Conservation (phyloP, 2,113 vertebrate genomes). For the Cairina moschata region DNA sequence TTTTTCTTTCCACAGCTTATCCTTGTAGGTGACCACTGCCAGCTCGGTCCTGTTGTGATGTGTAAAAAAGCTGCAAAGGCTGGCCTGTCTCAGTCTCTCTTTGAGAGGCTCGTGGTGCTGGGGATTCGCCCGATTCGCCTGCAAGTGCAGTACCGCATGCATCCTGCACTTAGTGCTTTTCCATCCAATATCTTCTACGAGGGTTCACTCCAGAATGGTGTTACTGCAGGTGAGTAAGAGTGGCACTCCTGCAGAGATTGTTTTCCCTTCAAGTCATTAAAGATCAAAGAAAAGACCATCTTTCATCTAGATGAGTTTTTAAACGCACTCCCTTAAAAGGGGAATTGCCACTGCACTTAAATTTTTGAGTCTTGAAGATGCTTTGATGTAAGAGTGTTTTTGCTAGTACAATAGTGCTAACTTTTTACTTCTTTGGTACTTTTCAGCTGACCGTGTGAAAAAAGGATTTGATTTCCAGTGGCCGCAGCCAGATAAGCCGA, state of each 20-base stretch:
- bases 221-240: conserved; percentile 87
- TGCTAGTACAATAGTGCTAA: neutral
- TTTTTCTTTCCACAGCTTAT: conserved; percentile 82
- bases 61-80: conserved; percentile 99
- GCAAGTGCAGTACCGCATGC: conserved; percentile 99
- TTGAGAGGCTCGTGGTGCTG: conserved; percentile 94
- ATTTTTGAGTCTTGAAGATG: neutral
- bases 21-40: conserved; percentile 97
- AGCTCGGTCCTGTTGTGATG: conserved; percentile 97
- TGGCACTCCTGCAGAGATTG: no score
- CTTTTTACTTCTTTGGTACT: neutral
- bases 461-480: conserved; percentile 99
- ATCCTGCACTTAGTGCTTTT: conserved; percentile 96
- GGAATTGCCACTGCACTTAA: neutral
- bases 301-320: neutral
- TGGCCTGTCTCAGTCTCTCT: conserved; percentile 93
- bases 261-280: neutral
- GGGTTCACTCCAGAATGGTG: conserved; percentile 95
- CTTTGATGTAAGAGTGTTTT: neutral
- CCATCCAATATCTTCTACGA: conserved; percentile 99
- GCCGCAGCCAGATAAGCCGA: conserved; percentile 98
- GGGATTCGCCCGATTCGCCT: conserved; percentile 98
- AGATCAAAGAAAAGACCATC: neutral
- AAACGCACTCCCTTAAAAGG: rapidly evolving
- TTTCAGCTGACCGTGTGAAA: conserved; percentile 92